These are phyloP conservation scores for Drosophila mayri DNA, from an alignment of 1,140 invertebrate species.

Conservation along the genomic window DNA sequence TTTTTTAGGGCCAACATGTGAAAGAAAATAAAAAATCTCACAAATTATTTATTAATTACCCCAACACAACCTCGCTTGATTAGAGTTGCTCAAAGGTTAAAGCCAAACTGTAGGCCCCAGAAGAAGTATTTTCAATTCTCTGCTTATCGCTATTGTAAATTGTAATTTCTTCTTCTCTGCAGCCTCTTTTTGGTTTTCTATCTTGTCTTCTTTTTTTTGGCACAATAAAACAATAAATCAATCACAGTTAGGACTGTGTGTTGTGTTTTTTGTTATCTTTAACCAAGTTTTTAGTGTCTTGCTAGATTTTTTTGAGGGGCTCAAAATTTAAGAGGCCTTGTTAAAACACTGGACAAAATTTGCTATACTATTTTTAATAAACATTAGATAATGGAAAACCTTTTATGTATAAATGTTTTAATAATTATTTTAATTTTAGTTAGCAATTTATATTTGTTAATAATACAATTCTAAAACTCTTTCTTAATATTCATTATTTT, in stretches of 20 bases:
- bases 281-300: slow-evolving; percentile 72
- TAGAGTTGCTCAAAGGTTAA: slow-evolving; percentile 16
- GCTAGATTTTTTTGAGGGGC: slow-evolving; percentile 56
- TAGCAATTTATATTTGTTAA: too few relatives aligned
- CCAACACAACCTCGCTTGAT: slow-evolving; percentile 3
- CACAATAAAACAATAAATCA: slow-evolving; percentile 81
- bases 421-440: neutral
- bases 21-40: slow-evolving; percentile 65
- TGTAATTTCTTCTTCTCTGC: slow-evolving; percentile 23
- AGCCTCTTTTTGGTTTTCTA: slow-evolving; percentile 27
- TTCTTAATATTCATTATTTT: too few relatives aligned
- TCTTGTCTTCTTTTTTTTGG: slow-evolving; percentile 46
- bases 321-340: slow-evolving; percentile 23
- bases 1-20: slow-evolving; percentile 62
- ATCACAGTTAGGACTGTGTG: slow-evolving; percentile 62
- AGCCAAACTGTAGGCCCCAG: slow-evolving; percentile 17
- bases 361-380: neutral
- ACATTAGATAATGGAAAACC: neutral
- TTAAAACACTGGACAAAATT: slow-evolving; percentile 18
- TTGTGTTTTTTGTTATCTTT: slow-evolving; percentile 64
- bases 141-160: slow-evolving; percentile 70
- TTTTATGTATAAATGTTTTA: too few relatives aligned
- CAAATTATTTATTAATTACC: slow-evolving; percentile 82
- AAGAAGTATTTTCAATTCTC: slow-evolving; percentile 39
- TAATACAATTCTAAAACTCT: too few relatives aligned